Evolutionary conservation across 2,888 invertebrate genomes (phyloP).

Genomic region (Watsonalla binaria): DNA sequence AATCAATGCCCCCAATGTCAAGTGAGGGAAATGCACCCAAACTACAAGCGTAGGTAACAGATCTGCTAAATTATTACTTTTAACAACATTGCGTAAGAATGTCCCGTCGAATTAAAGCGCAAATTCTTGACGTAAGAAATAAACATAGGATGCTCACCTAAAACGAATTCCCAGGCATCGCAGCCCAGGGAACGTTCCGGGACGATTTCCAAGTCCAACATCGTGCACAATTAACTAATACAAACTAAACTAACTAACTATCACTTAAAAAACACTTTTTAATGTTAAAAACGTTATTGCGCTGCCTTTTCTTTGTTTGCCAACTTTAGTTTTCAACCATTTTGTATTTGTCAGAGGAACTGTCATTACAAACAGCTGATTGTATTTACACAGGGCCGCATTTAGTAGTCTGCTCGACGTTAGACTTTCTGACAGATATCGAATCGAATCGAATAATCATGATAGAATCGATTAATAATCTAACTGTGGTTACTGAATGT

Average conservation of each 20-base stretch:
- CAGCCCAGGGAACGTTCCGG: slow-evolving; percentile 97
- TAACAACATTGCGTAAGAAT: slow-evolving; percentile 68
- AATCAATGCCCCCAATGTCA: slow-evolving; percentile 50
- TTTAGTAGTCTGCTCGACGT: slow-evolving; percentile 13
- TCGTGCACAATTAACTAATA: slow-evolving; percentile 84
- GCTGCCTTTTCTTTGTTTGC: slow-evolving; percentile 78
- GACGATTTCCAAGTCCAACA: slow-evolving; percentile 98
- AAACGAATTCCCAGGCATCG: slow-evolving; percentile 98
- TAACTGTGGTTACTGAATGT: too few relatives aligned
- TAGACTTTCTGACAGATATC: neutral
- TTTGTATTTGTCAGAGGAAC: slow-evolving; percentile 79
- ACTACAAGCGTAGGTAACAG: slow-evolving; percentile 7
- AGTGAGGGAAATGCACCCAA: slow-evolving; percentile 1
- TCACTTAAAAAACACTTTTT: slow-evolving; percentile 64
- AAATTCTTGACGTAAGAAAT: slow-evolving; percentile 73
- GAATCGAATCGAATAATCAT: too few relatives aligned
- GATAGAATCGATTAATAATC: too few relatives aligned
- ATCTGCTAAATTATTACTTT: slow-evolving; percentile 20
- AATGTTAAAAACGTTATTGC: slow-evolving; percentile 64
- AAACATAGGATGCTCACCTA: slow-evolving; percentile 85
- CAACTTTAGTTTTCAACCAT: slow-evolving; percentile 79
- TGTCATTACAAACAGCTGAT: slow-evolving; percentile 80
- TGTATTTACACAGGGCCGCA: slow-evolving; percentile 68
- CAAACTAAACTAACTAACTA: slow-evolving; percentile 83
- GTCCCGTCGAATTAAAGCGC: slow-evolving; percentile 69